phyloP scores from a whole-genome alignment of 2,888 invertebrate species.

The Ariolimax columbianus region DNA sequence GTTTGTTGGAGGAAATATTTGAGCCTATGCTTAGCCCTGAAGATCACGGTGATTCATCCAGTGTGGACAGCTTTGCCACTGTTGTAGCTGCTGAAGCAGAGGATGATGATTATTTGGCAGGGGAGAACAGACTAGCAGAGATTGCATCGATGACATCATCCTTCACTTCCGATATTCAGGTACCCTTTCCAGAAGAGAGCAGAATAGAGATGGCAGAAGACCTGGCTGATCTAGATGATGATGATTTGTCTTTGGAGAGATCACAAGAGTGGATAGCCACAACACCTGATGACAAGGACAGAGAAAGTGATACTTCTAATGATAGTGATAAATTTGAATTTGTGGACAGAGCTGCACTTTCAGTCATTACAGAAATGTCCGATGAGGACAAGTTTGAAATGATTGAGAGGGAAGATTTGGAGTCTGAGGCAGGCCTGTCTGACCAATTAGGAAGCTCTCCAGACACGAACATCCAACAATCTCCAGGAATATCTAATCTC shows the following conservation, averaged over 20 bases:
- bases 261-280: constrained; percentile 50
- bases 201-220: constrained; percentile 53
- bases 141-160: constrained; percentile 81
- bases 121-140: constrained; percentile 83
- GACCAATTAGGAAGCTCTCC: constrained; percentile 85
- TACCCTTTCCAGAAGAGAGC: constrained; percentile 73
- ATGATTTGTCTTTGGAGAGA: constrained; percentile 50
- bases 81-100: constrained; percentile 74
- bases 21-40: constrained; percentile 36
- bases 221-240: constrained; percentile 51
- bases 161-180: constrained; percentile 80
- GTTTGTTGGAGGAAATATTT: not conserved
- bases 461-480: constrained; percentile 83
- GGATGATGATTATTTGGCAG: constrained; percentile 80
- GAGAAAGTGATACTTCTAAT: constrained; percentile 67
- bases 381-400: constrained; percentile 80
- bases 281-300: constrained; percentile 58
- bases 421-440: constrained; percentile 81
- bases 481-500: constrained; percentile 83
- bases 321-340: constrained; percentile 76
- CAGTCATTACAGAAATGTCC: constrained; percentile 73
- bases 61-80: constrained; percentile 78
- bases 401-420: constrained; percentile 82
- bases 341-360: constrained; percentile 71
- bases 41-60: constrained; percentile 73